phyloP scores from a whole-genome alignment of 2,888 invertebrate genomes.

The Eilema caniola region DNA sequence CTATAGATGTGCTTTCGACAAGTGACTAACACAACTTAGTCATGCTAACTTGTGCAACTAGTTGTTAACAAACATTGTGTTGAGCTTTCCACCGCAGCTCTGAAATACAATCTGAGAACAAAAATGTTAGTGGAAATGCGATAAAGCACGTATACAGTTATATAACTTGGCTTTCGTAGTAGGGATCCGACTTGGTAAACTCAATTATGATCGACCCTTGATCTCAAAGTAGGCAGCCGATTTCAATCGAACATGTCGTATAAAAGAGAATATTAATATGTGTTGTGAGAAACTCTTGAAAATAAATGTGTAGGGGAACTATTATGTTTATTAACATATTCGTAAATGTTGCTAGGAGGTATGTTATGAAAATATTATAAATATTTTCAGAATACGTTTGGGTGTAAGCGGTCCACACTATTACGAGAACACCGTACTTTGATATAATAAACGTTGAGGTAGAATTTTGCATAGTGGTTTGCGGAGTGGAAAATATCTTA shows the following conservation, averaged over 20 bases:
- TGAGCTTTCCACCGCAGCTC: conserved; percentile 7
- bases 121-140: conserved; percentile 29
- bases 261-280: conserved; percentile 17
- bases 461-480: conserved; percentile 51
- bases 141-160: conserved; percentile 31
- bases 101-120: conserved; percentile 9
- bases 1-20: conserved; percentile 3
- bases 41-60: conserved; percentile 41
- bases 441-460: conserved; percentile 25
- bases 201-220: conserved; percentile 74
- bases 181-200: conserved; percentile 53
- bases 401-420: conserved; percentile 24
- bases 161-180: conserved; percentile 41
- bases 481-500: conserved; percentile 51
- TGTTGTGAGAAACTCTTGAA: conserved; percentile 12
- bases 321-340: background rate
- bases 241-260: conserved; percentile 49
- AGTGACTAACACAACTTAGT: conserved; percentile 34
- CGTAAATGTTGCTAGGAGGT: background rate
- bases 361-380: background rate
- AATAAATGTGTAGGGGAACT: background rate
- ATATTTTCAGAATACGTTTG: conserved; percentile 29
- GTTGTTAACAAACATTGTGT: conserved; percentile 35
- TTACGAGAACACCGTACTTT: conserved; percentile 28
- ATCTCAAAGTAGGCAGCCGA: conserved; percentile 55